Evolutionary conservation across 2,113 vertebrate genomes (phyloP), one percentile per base, ranked within the genome.

Genomic region (Melanerpes formicivorus): DNA sequence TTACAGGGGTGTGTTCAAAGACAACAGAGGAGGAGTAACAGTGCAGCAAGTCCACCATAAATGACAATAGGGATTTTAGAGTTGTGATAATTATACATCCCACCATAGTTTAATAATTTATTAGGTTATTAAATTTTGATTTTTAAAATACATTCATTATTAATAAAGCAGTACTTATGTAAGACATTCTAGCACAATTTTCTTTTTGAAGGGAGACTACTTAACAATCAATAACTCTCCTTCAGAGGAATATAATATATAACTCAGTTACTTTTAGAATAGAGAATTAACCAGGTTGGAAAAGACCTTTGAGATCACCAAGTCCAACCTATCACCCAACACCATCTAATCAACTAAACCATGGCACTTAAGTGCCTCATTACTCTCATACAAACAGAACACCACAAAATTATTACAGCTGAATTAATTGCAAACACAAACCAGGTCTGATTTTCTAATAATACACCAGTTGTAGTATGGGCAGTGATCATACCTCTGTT

Each of bases 111-210:
- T 32, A 96, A 95, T 93, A 93, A 95, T 94, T 93, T 66, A 95
- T 90, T 37, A 87, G 8, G 75, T 80, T 89, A 95, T 95, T 95
- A 95, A 87, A 87, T 84, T 93, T 95, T 95, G 46, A 95, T 90
- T 73, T 82, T 66, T 75, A 46, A 93, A 95, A 93, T 84, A 81
- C 40, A 93, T 80, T 71, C 32, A 95, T 96, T 90, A 96, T 94
- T 95, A 93, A 93, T 78, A 86, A 84, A 79, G 66, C 18, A 88
- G 77, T 59, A 87, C 59, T 95, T 92, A 88, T 4, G 17, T 66
- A 87, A 95, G 84, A 72, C 0, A 1, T 79, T 87, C 87, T 65
- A 92, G 52, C 30, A 88, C 58, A 52, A 66, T 81, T 79, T 91
- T 81, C 29, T 81, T 80, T 76, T 30, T 62, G 34, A 88, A 90